phyloP scores from a whole-genome alignment of 2,113 vertebrate species.

The Eupsittula cactorum region DNA sequence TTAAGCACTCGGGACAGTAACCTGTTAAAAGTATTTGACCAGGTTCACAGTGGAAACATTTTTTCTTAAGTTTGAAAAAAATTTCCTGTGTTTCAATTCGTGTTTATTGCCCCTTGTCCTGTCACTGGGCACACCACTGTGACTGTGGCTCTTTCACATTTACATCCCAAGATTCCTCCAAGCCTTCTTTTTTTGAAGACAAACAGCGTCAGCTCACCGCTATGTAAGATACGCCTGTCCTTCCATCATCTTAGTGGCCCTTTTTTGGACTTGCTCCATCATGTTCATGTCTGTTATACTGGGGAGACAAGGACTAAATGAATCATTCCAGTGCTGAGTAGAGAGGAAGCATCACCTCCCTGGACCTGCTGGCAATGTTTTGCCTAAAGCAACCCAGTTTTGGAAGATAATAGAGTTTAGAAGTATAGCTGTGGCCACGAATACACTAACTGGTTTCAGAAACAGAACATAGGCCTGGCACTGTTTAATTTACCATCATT shows the following conservation, averaged over 20 bases:
- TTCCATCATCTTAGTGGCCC: background rate
- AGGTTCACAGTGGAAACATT: background rate
- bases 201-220: background rate
- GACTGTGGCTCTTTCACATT: background rate
- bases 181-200: background rate
- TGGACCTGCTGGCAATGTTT: background rate
- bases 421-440: background rate
- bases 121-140: background rate
- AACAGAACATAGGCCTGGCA: background rate
- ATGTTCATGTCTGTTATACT: background rate
- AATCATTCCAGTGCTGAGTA: background rate
- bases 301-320: background rate
- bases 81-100: background rate
- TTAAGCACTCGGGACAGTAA: background rate
- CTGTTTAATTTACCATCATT: background rate
- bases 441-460: background rate
- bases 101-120: background rate
- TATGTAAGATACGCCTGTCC: rapidly evolving
- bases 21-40: background rate
- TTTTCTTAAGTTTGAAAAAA: background rate
- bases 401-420: background rate
- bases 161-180: background rate
- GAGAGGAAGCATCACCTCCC: background rate
- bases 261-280: background rate
- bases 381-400: background rate